These are phyloP conservation scores for Odontomachus brunneus DNA, from an alignment of 1,140 invertebrate species.

Conservation along the genomic window DNA sequence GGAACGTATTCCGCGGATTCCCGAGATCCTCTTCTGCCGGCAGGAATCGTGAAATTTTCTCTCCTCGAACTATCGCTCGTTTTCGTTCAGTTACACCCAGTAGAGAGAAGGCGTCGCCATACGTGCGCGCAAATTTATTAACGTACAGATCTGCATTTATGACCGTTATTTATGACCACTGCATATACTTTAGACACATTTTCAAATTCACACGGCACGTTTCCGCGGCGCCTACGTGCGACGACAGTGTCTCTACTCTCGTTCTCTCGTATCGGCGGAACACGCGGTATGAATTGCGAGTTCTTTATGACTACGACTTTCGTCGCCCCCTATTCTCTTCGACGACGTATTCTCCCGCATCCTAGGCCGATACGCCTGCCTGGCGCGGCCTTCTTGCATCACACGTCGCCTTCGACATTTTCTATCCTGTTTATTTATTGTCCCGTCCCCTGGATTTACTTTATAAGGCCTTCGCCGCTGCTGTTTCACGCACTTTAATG, in stretches of 20 bases:
- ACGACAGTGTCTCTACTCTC: slow-evolving; percentile 17
- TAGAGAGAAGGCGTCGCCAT: not conserved
- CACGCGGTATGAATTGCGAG: slow-evolving; percentile 54
- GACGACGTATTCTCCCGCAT: slow-evolving; percentile 16
- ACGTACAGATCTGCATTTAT: slow-evolving; percentile 48
- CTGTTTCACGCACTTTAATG: not conserved
- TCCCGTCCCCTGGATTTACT: slow-evolving; percentile 24
- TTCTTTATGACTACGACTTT: slow-evolving; percentile 65
- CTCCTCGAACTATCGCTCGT: not conserved
- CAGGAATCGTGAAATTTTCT: not conserved
- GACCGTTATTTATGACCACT: slow-evolving; percentile 37
- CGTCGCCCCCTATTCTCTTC: slow-evolving; percentile 53
- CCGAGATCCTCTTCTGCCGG: not conserved
- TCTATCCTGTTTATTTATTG: slow-evolving; percentile 45
- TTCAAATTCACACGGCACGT: slow-evolving; percentile 55
- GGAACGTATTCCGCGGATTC: not conserved
- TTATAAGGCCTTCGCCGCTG: not conserved
- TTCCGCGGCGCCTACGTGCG: slow-evolving; percentile 8
- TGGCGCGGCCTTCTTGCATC: not conserved
- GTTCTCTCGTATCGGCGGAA: slow-evolving; percentile 37
- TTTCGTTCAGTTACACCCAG: not conserved
- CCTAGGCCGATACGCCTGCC: no score
- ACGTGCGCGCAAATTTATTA: slow-evolving; percentile 33
- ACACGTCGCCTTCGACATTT: slow-evolving; percentile 30
- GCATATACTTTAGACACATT: slow-evolving; percentile 48